Base-by-base conservation (phyloP, 2,113 vertebrate species). In the Triplophysa siluroides region DNA sequence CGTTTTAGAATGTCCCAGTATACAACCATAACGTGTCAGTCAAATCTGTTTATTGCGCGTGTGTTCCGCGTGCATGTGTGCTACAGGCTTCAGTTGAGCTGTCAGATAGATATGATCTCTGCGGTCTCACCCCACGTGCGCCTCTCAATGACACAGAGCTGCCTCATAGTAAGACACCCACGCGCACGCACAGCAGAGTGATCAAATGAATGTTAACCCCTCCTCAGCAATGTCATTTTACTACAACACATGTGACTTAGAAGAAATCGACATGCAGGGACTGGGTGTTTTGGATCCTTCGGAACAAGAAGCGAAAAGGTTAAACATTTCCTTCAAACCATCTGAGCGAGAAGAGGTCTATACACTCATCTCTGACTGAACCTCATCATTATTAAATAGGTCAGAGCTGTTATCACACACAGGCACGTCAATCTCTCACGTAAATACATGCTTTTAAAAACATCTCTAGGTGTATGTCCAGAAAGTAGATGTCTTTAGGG, bases 161-260 rank as follows among this genome's bases (percentile, higher is more conserved):
- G 47, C 3, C 54, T 43, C 21, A 70, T 58, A 81, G 78, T 83
- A 47, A 85, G 80, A 29, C 88, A 76, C 86, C 85, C 87, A 43
- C 63, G 12, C 60, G 29, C 29, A 3, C 29, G 3, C 45, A 26
- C 24, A 62, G 26, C 33, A 56, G 63, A 73, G 81, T 33, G 68
- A 52, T 73, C 60, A 84, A 68, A 81, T 47, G 77, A 80, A 26
- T 75, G 45, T 68, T 61, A 67, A 68, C 21, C 83, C 88, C 86
- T 76, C 69, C 85, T 81, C 85, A 76, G 21, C 2, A 11, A 12
- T 18, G 43, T 43, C 29, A 78, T 50, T 65, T 87, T 83, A 79
- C 81, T 73, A 54, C 11, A 75, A 86, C 74, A 77, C 85, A 86
- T 85, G 85, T 82, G 87, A 90, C 81, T 91, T 91, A 80, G 80